Percentiles rank a stretch among this genome's conserved stretches.
These are phyloP conservation scores for Cardiocondyla obscurior DNA, from an alignment of 1,140 invertebrate species.

Conservation along the genomic window DNA sequence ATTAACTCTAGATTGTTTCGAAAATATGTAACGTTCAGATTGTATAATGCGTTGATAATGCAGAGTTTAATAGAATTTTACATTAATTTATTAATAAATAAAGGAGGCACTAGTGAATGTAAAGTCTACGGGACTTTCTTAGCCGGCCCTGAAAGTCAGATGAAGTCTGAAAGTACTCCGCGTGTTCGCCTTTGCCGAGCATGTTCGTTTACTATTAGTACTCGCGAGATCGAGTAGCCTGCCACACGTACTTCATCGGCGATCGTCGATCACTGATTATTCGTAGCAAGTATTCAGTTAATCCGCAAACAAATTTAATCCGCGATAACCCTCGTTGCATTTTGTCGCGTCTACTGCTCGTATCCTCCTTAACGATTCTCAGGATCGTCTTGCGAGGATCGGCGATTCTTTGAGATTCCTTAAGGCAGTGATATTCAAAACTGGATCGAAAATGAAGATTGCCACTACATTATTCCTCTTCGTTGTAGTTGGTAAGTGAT, in stretches of 20 bases:
- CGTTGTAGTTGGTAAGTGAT: conserved; percentile 79
- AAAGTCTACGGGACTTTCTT: conserved; percentile 33
- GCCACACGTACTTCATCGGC: conserved; percentile 69
- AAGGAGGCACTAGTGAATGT: not conserved
- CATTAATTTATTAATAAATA: too few relatives aligned
- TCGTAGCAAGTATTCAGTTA: conserved; percentile 9
- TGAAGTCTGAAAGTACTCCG: conserved; percentile 77
- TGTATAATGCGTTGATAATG: not conserved
- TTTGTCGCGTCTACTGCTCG: not conserved
- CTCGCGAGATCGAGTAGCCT: conserved; percentile 73
- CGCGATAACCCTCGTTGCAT: not conserved
- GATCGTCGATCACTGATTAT: conserved; percentile 32
- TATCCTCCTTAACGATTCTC: not conserved
- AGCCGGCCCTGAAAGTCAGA: conserved; percentile 64
- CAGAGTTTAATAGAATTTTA: not conserved
- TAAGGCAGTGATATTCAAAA: conserved; percentile 51
- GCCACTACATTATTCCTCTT: conserved; percentile 78
- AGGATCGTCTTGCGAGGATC: conserved; percentile 15
- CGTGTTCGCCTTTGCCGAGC: conserved; percentile 74
- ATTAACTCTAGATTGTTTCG: not conserved
- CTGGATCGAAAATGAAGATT: conserved; percentile 79
- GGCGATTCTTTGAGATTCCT: conserved; percentile 36
- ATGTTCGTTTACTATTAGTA: conserved; percentile 78
- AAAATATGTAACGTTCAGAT: not conserved
- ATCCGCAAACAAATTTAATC: not conserved